Evolutionary conservation across 2,888 invertebrate genomes (phyloP), one percentile per base, ranked within the genome.

Genomic region (Epinotia brunnichana): DNA sequence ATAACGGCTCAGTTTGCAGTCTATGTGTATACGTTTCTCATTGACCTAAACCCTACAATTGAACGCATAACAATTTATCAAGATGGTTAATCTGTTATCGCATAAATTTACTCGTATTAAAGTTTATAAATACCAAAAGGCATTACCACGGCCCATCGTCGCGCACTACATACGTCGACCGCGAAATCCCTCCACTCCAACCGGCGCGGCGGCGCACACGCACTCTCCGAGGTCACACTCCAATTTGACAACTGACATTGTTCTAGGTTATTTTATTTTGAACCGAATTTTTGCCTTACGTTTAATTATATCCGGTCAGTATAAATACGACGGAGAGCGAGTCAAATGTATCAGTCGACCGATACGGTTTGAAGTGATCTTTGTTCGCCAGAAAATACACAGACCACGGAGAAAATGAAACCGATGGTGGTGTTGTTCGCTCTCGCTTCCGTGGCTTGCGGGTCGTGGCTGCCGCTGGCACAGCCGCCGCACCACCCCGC

Each of bases 401-500:
- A 91, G 91, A 90, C 90, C 90, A 87, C 85, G 85, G 82, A 78
- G 41, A 80, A 72, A 77, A 92, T 91, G 91, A 88, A 87, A 85
- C 85, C 92, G 92, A 85, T 94, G 94, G 94, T 94, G 94, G 94
- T 94, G 90, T 94, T 95, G 88, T 94, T 94, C 89, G 94, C 94
- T 90, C 89, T 95, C 77, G 88, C 94, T 83, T 93, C 95, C 77
- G 90, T 94, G 84, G 95, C 94, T 74, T 93, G 92, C 82, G 95
- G 95, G 81, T 93, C 93, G 61, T 82, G 87, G 85, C 86, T 90
- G 82, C 90, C 86, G 75, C 80, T 85, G 83, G 93, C 92, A 79
- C 92, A 93, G 83, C 91, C 91, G 41, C 83, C 90, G 75, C 89
- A 92, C 82, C 87, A 87, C 77, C 88, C 94, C 51, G 93, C 94